A percentile compares a stretch with the other conserved stretches of the same genome.
Evolutionary conservation across 2,113 vertebrate genomes (phyloP).

Genomic region (Hemiscyllium ocellatum): DNA sequence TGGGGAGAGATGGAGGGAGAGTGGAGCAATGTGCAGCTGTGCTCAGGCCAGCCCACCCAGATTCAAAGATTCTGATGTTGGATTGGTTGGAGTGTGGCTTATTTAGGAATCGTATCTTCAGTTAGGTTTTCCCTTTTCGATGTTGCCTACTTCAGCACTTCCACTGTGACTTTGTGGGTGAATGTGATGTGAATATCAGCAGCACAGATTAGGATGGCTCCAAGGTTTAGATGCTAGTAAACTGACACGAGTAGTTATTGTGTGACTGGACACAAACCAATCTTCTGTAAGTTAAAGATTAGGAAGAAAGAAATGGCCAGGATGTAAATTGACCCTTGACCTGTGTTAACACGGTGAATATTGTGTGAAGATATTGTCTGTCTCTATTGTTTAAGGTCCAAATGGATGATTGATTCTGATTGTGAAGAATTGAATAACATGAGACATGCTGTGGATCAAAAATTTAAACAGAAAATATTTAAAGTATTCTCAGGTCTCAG

Average conservation of each 20-base stretch:
- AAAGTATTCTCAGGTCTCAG: too few relatives aligned
- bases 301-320: not conserved
- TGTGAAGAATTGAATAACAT: not conserved
- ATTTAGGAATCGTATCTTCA: not conserved
- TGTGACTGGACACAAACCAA: not conserved
- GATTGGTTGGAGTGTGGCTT: not conserved
- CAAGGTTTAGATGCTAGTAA: not conserved
- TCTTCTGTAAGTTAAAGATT: not conserved
- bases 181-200: not conserved
- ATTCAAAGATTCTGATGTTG: not conserved
- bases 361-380: not conserved
- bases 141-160: not conserved
- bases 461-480: too few relatives aligned
- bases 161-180: not conserved
- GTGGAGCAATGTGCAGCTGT: not conserved
- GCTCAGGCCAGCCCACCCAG: slow-evolving; percentile 4
- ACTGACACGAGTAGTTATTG: not conserved
- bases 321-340: not conserved
- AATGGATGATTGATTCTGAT: not conserved
- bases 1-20: too few relatives aligned
- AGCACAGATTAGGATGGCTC: not conserved
- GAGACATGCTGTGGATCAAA: too few relatives aligned
- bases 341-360: not conserved
- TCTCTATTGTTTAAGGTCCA: not conserved
- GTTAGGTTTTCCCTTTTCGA: not conserved